Conservation (phyloP, 2,888 invertebrate genomes). For the Hemithea aestivaria region DNA sequence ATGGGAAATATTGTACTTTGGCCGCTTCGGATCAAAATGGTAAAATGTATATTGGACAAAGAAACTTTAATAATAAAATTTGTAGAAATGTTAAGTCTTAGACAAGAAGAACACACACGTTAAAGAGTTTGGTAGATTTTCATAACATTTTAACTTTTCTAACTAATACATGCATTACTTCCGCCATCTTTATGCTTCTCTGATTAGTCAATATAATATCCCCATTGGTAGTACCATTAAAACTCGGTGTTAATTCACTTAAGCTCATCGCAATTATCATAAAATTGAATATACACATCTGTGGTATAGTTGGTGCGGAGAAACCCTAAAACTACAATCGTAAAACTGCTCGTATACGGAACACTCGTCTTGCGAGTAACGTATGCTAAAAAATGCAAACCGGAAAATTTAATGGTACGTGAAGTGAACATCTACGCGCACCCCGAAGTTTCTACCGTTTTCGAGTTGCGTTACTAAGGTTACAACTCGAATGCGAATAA, state of each 20-base stretch:
- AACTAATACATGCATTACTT: too few species aligned
- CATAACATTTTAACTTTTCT: too few species aligned
- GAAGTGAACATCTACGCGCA: constrained; percentile 68
- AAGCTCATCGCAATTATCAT: constrained; percentile 34
- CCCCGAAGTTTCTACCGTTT: constrained; percentile 62
- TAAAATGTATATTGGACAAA: too few species aligned
- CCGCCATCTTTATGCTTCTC: too few species aligned
- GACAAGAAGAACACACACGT: too few species aligned
- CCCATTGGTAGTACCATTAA: constrained; percentile 24
- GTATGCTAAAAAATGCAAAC: constrained; percentile 79
- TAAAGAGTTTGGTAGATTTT: too few species aligned
- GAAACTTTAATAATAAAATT: too few species aligned
- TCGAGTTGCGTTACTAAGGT: constrained; percentile 47
- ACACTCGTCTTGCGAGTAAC: constrained; percentile 59
- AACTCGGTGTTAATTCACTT: constrained; percentile 36
- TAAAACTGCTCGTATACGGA: constrained; percentile 52
- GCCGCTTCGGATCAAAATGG: too few species aligned
- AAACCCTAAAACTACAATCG: constrained; percentile 64
- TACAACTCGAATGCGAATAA: constrained; percentile 21
- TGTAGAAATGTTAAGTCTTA: too few species aligned
- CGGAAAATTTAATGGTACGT: constrained; percentile 78
- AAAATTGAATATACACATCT: constrained; percentile 43
- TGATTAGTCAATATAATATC: too few species aligned
- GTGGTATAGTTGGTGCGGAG: constrained; percentile 24
- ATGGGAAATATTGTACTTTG: too few species aligned